Evolutionary conservation across 2,113 vertebrate genomes (phyloP).

Genomic region (Bettongia penicillata): DNA sequence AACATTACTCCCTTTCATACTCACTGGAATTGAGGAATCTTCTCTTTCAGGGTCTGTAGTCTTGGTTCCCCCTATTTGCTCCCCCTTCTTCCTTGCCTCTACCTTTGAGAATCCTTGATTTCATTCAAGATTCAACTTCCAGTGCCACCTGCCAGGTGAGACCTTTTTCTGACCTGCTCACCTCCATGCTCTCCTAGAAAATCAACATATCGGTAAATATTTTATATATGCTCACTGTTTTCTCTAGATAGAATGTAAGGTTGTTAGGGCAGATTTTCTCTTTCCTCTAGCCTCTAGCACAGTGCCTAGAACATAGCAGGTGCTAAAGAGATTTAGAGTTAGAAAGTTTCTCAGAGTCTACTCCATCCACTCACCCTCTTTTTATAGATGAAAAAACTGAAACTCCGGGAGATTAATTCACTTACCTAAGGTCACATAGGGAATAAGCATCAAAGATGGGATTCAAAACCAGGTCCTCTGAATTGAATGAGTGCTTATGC

Average conservation of each 20-base stretch:
- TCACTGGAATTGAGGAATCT: neutral
- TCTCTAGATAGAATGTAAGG: neutral
- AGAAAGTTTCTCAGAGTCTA: neutral
- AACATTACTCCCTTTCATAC: neutral
- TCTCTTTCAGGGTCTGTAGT: neutral
- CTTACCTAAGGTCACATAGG: neutral
- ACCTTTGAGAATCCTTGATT: neutral
- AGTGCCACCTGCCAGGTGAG: neutral
- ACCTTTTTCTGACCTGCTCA: neutral
- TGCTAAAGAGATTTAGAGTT: neutral
- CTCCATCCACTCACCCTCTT: neutral
- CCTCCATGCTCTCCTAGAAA: neutral
- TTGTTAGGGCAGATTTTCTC: neutral
- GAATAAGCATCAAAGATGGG: neutral
- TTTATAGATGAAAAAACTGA: neutral
- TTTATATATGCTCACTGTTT: neutral
- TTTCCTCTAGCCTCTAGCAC: neutral
- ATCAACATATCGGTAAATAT: neutral
- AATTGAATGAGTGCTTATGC: neutral
- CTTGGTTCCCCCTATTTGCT: neutral
- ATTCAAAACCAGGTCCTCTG: neutral
- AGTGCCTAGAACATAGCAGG: neutral
- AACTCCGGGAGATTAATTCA: neutral
- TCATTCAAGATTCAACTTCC: neutral
- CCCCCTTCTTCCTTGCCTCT: neutral